Evolutionary conservation across 2,888 invertebrate genomes (phyloP).

Genomic region (Eristalinus aeneus): DNA sequence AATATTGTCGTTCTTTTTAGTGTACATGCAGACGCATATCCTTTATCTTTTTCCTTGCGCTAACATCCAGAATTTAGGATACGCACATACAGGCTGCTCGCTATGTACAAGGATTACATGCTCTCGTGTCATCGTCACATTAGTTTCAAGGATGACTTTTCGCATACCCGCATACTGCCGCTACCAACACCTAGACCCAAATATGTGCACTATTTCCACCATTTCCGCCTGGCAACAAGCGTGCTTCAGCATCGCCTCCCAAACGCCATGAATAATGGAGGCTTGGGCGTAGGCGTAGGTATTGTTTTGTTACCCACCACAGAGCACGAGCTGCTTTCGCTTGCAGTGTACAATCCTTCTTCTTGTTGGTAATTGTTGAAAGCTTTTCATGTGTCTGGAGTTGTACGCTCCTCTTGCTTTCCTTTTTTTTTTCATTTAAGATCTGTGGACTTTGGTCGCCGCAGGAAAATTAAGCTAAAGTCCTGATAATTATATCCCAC

Average conservation of each 20-base stretch:
- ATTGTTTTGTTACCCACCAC: slow-evolving; percentile 41
- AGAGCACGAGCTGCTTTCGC: slow-evolving; percentile 17
- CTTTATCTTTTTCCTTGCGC: slow-evolving; percentile 64
- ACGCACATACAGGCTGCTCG: slow-evolving; percentile 50
- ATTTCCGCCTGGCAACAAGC: slow-evolving; percentile 63
- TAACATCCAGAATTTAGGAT: slow-evolving; percentile 57
- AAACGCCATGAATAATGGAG: slow-evolving; percentile 47
- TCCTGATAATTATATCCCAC: not conserved
- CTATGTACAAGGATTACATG: not conserved
- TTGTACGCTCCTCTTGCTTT: not conserved
- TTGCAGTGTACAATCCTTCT: slow-evolving; percentile 21
- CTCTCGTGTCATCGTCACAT: slow-evolving; percentile 45
- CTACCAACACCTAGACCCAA: slow-evolving; percentile 41
- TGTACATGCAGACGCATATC: slow-evolving; percentile 61
- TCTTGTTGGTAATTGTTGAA: slow-evolving; percentile 29
- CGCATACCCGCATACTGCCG: slow-evolving; percentile 22
- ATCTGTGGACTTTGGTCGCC: not conserved
- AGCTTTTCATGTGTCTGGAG: slow-evolving; percentile 33
- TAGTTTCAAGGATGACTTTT: slow-evolving; percentile 64
- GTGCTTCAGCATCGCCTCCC: slow-evolving; percentile 24
- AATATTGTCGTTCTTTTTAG: slow-evolving; percentile 60
- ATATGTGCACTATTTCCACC: slow-evolving; percentile 59
- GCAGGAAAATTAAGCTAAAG: not conserved
- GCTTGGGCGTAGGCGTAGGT: slow-evolving; percentile 47
- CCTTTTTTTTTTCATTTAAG: not conserved